These are phyloP conservation scores for Drosophila borealis DNA, from an alignment of 2,888 invertebrate species.

Conservation along the genomic window DNA sequence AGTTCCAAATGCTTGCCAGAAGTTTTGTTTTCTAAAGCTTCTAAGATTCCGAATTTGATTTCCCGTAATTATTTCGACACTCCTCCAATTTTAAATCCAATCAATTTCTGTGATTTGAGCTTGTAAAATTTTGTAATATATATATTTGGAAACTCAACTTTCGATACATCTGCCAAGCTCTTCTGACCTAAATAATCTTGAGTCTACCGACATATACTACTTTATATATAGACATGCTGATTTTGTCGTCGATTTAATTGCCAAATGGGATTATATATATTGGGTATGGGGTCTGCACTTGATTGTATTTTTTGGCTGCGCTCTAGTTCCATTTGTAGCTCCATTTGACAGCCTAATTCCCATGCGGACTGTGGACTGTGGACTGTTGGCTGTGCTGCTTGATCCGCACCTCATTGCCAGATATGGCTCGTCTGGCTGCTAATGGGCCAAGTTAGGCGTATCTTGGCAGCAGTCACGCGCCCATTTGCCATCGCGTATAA, in stretches of 20 bases:
- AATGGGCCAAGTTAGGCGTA: conserved; percentile 57
- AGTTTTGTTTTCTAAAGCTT: too few relatives aligned
- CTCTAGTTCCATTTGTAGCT: conserved; percentile 14
- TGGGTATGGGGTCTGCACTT: not conserved
- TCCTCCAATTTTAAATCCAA: too few relatives aligned
- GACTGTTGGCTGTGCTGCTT: conserved; percentile 19
- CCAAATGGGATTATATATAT: not conserved
- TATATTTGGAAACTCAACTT: too few relatives aligned
- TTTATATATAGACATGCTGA: not conserved
- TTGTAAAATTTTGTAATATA: too few relatives aligned
- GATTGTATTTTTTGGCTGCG: not conserved
- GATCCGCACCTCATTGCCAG: conserved; percentile 25
- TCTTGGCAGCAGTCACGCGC: conserved; percentile 63
- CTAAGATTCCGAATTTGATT: too few relatives aligned
- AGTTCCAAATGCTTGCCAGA: too few relatives aligned
- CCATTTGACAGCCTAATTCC: conserved; percentile 32
- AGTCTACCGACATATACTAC: too few relatives aligned
- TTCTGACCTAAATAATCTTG: too few relatives aligned
- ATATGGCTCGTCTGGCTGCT: conserved; percentile 33
- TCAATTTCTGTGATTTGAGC: too few relatives aligned
- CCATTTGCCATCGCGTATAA: conserved; percentile 27
- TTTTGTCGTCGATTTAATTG: conserved; percentile 26
- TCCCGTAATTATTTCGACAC: too few relatives aligned
- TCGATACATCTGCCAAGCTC: too few relatives aligned
- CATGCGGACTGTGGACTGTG: conserved; percentile 9